A percentile compares a stretch with the other conserved stretches of the same genome.
Evolutionary conservation across 1,140 invertebrate genomes (phyloP).

Genomic region (Leptinotarsa texana): DNA sequence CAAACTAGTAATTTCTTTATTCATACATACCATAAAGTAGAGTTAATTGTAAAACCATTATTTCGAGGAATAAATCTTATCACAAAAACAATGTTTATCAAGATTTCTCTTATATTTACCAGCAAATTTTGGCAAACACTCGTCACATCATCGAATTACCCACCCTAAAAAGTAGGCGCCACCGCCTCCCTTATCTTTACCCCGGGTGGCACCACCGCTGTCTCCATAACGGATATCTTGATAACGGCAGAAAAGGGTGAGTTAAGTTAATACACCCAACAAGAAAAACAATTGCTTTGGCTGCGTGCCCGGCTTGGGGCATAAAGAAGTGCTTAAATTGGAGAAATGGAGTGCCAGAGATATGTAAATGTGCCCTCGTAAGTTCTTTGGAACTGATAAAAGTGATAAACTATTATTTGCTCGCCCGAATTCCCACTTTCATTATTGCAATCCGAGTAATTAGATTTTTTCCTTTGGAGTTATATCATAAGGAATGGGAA

Average conservation of each 20-base stretch:
- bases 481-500: too few relatives aligned
- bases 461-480: neutral
- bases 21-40: too few relatives aligned
- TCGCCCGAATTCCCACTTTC: neutral
- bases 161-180: too few relatives aligned
- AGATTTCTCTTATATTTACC: too few relatives aligned
- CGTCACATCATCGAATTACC: too few relatives aligned
- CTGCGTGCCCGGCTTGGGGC: constrained; percentile 1
- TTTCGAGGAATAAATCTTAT: too few relatives aligned
- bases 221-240: neutral
- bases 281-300: constrained; percentile 11
- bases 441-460: neutral
- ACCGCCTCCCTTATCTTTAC: too few relatives aligned
- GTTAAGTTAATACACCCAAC: neutral
- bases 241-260: constrained; percentile 7
- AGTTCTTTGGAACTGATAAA: neutral
- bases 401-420: neutral
- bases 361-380: constrained; percentile 9
- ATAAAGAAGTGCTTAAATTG: constrained; percentile 3
- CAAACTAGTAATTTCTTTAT: too few relatives aligned
- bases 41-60: too few relatives aligned
- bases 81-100: too few relatives aligned
- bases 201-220: too few relatives aligned
- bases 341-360: constrained; percentile 12
- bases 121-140: too few relatives aligned